These are phyloP conservation scores for Zoanthus sansibaricus DNA, from an alignment of 92 coral and sea anemone genomes.

Conservation along the genomic window DNA sequence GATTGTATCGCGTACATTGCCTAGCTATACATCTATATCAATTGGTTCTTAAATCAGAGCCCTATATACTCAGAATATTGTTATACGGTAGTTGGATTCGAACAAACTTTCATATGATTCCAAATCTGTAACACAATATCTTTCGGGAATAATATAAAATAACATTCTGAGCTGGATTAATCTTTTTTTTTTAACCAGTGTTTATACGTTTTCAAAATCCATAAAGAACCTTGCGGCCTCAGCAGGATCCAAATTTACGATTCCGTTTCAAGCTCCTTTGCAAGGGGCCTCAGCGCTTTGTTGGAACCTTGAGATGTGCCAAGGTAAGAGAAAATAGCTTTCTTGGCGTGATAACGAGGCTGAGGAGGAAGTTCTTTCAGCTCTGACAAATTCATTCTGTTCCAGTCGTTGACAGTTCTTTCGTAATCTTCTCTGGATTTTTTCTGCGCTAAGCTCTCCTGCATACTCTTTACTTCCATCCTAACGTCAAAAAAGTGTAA, in stretches of 20 bases:
- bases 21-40: too few relatives aligned
- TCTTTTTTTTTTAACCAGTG: too few relatives aligned
- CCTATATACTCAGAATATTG: too few relatives aligned
- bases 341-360: slow-evolving; percentile 86
- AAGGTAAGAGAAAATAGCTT: slow-evolving; percentile 88
- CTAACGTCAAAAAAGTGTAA: slow-evolving; percentile 28
- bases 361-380: slow-evolving; percentile 85
- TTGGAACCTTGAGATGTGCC: slow-evolving; percentile 93
- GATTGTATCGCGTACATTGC: too few relatives aligned
- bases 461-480: slow-evolving; percentile 70
- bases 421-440: slow-evolving; percentile 83
- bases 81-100: too few relatives aligned
- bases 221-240: neutral
- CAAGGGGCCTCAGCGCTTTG: slow-evolving; percentile 84
- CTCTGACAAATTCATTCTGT: slow-evolving; percentile 91
- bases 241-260: neutral
- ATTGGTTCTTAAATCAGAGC: too few relatives aligned
- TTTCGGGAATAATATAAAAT: too few relatives aligned
- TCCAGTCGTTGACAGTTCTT: slow-evolving; percentile 91
- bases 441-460: slow-evolving; percentile 68
- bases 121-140: too few relatives aligned
- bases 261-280: slow-evolving; percentile 65
- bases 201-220: too few relatives aligned
- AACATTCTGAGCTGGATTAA: too few relatives aligned
- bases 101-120: too few relatives aligned